A percentile compares a stretch with the other conserved stretches of the same genome.
Evolutionary conservation across 2,888 invertebrate species (phyloP).

Genomic region (Heterodera filipjevi): DNA sequence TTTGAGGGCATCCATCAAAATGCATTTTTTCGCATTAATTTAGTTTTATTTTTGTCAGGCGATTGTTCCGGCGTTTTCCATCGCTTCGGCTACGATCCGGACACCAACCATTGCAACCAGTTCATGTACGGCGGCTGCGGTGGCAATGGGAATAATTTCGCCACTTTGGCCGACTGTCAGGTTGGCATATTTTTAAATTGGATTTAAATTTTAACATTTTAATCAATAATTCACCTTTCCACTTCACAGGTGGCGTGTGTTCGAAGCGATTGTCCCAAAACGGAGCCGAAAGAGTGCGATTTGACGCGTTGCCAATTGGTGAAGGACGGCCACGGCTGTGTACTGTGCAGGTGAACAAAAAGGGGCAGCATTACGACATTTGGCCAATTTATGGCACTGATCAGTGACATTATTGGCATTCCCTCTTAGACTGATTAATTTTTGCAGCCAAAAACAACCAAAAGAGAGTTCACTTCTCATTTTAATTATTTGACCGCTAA

Average conservation of each 20-base stretch:
- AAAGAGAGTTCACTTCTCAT: no score
- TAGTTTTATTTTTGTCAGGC: constrained; percentile 48
- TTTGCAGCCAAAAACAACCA: no score
- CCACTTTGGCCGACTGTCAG: constrained; percentile 55
- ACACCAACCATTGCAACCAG: constrained; percentile 52
- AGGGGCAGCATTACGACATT: no score
- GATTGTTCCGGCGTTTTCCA: constrained; percentile 54
- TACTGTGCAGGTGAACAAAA: constrained; percentile 56
- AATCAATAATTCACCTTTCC: background rate
- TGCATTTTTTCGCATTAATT: background rate
- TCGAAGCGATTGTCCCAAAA: constrained; percentile 7
- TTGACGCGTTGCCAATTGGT: constrained; percentile 58
- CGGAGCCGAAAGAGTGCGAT: constrained; percentile 52
- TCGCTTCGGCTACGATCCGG: constrained; percentile 66
- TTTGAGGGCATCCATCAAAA: background rate
- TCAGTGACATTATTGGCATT: background rate
- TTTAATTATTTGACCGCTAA: no score
- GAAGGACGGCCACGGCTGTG: constrained; percentile 59
- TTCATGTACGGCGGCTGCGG: constrained; percentile 64
- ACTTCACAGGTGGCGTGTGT: constrained; percentile 14
- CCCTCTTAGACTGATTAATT: no score
- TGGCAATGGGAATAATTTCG: constrained; percentile 63
- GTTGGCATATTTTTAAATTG: constrained; percentile 5
- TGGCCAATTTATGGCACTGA: no score
- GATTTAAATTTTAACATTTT: background rate